Base-by-base conservation (phyloP, 2,113 vertebrate genomes). In the Periophthalmodon schlosseri region DNA sequence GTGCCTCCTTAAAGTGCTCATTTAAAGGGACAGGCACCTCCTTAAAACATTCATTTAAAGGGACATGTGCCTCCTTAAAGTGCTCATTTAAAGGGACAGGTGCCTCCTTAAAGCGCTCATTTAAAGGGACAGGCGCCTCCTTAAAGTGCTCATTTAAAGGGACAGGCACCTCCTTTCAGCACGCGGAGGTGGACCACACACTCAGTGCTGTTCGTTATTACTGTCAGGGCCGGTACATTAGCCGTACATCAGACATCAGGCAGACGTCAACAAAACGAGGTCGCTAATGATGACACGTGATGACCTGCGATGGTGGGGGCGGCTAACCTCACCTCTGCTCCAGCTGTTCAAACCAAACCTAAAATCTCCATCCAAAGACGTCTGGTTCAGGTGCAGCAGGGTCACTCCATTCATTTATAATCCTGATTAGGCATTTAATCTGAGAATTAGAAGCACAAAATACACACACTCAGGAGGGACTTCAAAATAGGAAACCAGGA, bases 151-250 rank as follows among this genome's bases (percentile, higher is more conserved):
- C n/a, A n/a, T n/a, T n/a, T n/a, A n/a, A n/a, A n/a, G n/a, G n/a
- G n/a, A n/a, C n/a, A n/a, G n/a, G n/a, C n/a, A n/a, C n/a, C n/a
- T n/a, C n/a, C n/a, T n/a, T n/a, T n/a, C n/a, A 87, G 73, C 52
- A 78, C 36, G 10, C 5, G 10, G 80, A 34, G 4, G 79, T 10
- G 33, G 64, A 75, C 70, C 77, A 20, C 39, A 39, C 71, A 68
- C 44, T 84, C 84, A 28, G 82, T 82, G 89, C 88, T 89, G 85
- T 79, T 91, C 88, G 87, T 93, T 86, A 89, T 93, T 91, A 91
- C 79, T 87, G 88, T 92, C 84, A 88, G 70, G 14, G 77, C 77
- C 80, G 65, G 64, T 77, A 74, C 75, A 84, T 85, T 85, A 77
- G 75, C 79, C 52, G 80, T 77, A 78, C 83, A 83, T 70, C 60